phyloP scores from a whole-genome alignment of 2,888 invertebrate species.

The Orchesellides sinensis region DNA sequence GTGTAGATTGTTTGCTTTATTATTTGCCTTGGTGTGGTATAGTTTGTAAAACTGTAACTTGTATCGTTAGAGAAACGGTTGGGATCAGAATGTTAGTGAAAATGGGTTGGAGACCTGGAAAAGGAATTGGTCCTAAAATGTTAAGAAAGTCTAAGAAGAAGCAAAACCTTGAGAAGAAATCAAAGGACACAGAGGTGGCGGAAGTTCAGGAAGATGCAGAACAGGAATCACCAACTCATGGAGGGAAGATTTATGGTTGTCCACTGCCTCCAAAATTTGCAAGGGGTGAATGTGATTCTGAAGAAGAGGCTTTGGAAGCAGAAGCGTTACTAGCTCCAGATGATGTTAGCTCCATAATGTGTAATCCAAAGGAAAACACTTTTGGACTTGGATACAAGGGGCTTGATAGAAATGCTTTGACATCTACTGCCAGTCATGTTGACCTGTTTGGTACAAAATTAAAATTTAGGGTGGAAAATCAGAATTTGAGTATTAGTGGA shows the following conservation, averaged over 20 bases:
- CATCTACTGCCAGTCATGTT: conserved; percentile 77
- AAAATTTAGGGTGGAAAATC: conserved; percentile 81
- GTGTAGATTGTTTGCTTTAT: not conserved
- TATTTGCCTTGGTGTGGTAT: conserved; percentile 1
- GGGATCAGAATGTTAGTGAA: conserved; percentile 90
- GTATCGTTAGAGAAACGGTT: conserved; percentile 85
- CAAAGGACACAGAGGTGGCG: not conserved
- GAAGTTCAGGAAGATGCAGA: conserved; percentile 10
- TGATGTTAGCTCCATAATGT: conserved; percentile 86
- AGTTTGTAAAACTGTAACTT: not conserved
- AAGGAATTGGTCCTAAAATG: conserved; percentile 86
- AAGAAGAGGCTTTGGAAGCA: conserved; percentile 68
- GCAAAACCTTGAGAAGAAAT: conserved; percentile 5
- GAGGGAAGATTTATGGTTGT: conserved; percentile 79
- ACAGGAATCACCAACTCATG: not conserved
- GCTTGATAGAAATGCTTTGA: conserved; percentile 83
- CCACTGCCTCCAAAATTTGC: conserved; percentile 65
- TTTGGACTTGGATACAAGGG: conserved; percentile 89
- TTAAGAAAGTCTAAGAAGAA: conserved; percentile 73
- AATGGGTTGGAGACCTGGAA: conserved; percentile 96
- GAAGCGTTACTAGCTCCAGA: conserved; percentile 83
- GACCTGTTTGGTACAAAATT: conserved; percentile 79
- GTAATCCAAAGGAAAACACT: conserved; percentile 87
- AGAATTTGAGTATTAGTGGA: conserved; percentile 55
- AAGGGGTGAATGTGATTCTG: conserved; percentile 37